Conservation (phyloP, 2,797 vertebrate species). For the Manis javanica region DNA sequence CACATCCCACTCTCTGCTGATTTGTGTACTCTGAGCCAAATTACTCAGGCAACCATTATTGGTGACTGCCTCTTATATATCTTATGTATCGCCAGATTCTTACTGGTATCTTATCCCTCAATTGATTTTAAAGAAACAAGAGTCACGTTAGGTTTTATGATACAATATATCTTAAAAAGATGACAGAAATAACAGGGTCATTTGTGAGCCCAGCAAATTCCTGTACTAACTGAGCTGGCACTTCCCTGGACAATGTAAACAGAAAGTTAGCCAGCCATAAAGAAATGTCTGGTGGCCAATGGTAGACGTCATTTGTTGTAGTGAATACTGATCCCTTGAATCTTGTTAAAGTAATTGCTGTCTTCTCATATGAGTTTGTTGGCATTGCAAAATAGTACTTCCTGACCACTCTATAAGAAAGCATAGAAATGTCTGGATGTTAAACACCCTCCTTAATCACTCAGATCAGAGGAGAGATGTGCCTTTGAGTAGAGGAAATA, state of each 20-base stretch:
- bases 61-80: background rate
- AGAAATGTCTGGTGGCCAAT: background rate
- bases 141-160: background rate
- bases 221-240: background rate
- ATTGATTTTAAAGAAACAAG: conserved; percentile 14
- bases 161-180: background rate
- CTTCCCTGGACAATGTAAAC: conserved; percentile 7
- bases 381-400: conserved; percentile 37
- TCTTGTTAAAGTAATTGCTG: background rate
- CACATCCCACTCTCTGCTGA: background rate
- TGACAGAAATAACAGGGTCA: background rate
- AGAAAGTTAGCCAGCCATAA: background rate
- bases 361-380: background rate
- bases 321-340: conserved; percentile 35
- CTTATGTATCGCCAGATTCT: background rate
- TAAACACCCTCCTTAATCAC: conserved; percentile 65
- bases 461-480: background rate
- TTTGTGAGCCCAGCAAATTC: background rate
- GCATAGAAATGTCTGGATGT: background rate
- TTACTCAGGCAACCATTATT: background rate
- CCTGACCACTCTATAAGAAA: background rate
- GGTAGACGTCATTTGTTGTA: background rate
- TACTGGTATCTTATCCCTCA: background rate
- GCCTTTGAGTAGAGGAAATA: conserved; percentile 66
- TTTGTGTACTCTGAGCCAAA: background rate